These are phyloP conservation scores for Serripes groenlandicus DNA, from an alignment of 2,888 invertebrate genomes.

Conservation along the genomic window DNA sequence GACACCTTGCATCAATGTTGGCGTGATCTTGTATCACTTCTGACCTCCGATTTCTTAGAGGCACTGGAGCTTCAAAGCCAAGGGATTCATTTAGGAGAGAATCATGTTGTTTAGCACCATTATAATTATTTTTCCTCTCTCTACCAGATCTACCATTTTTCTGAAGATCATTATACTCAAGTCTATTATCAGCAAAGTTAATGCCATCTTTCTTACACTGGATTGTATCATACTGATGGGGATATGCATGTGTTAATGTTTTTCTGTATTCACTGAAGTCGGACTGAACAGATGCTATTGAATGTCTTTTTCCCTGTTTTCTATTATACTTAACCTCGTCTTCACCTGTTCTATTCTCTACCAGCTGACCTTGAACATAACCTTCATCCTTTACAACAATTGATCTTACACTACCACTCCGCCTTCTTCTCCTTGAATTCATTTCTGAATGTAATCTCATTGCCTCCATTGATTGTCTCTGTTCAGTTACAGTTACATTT, in stretches of 20 bases:
- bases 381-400: neutral
- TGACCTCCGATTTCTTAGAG: neutral
- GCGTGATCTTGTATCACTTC: neutral
- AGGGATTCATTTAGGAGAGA: neutral
- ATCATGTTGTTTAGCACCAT: neutral
- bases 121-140: neutral
- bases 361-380: no score
- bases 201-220: conserved; percentile 50
- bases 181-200: conserved; percentile 51
- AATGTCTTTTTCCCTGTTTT: neutral
- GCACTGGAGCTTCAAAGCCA: conserved; percentile 4
- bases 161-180: neutral
- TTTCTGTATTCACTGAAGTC: conserved; percentile 13
- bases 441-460: neutral
- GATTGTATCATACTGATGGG: conserved; percentile 34
- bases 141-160: neutral
- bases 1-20: no score
- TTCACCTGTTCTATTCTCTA: neutral
- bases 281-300: neutral
- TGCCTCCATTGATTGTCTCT: neutral
- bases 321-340: neutral
- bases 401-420: neutral
- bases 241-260: neutral
- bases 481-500: conserved; percentile 15
- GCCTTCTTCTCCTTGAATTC: neutral